Base-by-base conservation (phyloP, 2,113 vertebrate species). In the Carassius auratus region DNA sequence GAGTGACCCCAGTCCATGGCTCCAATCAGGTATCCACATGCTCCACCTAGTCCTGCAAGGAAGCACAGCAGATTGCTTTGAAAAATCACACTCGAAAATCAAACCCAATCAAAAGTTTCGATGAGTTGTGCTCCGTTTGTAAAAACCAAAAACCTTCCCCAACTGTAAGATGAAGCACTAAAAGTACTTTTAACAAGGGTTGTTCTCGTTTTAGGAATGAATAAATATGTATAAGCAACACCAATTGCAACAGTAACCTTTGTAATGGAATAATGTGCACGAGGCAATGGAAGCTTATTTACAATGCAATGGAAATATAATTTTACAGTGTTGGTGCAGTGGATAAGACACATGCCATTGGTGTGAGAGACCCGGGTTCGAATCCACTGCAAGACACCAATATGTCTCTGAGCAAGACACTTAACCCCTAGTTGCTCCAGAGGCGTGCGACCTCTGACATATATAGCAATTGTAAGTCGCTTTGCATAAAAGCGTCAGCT, bases 1-100 rank as follows among this genome's bases (percentile, higher is more conserved):
- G 97, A 96, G 36, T 96, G 92, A 38, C 94, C 93, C 98, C 98
- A 99, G 81, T 99, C 98, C 91, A 99, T 94, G 15, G 98, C 97
- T 71, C 98, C 98, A 45, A 96, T 95, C 66, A 99, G 91, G 90
- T 99, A 99, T 33, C 98, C 98, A 45, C 93, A 95, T 0, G 97
- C 97, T 85, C 98, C 98, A 17, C 98, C 98, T 48, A 99, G 92
- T 91, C 98, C 98, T 99, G 89, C 0, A 85, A 79, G 5, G 48
- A 33, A 50, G 8, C 26, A 81, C 23, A 81, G 17, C 8, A 52
- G 26, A 69, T 13, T 50, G 62, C 42, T 33, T 68, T 33, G 1
- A 33, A 30, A 66, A 61, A n/a, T 38, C 17, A 36, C 1, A 38
- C 8, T 19, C 2, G 5, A 26, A 26, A 64, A 64, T 64, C 61